phyloP scores from a whole-genome alignment of 1,140 invertebrate genomes.

The Drosophila trapezifrons region DNA sequence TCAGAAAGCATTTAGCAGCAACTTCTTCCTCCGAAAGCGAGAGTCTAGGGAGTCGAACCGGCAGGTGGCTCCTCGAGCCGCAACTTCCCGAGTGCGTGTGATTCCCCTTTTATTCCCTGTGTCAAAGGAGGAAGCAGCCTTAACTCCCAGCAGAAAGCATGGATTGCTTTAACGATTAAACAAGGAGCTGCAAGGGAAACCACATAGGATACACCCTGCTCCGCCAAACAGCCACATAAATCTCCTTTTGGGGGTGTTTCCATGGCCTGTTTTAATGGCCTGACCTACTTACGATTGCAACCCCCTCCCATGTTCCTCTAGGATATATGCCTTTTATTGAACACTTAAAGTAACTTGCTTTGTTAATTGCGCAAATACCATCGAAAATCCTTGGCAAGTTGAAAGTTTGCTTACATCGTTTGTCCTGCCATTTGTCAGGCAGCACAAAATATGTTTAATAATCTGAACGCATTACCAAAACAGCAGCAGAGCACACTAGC shows the following conservation, averaged over 20 bases:
- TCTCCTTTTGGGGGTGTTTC: conserved; percentile 41
- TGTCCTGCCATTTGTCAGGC: conserved; percentile 57
- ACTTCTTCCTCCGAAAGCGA: conserved; percentile 61
- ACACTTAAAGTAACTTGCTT: conserved; percentile 58
- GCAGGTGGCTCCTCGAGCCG: conserved; percentile 55
- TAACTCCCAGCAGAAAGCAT: conserved; percentile 24
- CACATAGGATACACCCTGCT: conserved; percentile 39
- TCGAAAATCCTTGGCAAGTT: conserved; percentile 13
- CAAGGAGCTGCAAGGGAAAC: conserved; percentile 62
- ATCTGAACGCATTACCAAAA: conserved; percentile 75
- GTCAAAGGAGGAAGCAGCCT: conserved; percentile 51
- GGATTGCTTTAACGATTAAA: conserved; percentile 76
- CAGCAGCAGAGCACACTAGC: conserved; percentile 51
- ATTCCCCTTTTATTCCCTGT: conserved; percentile 26
- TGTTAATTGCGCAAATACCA: conserved; percentile 48
- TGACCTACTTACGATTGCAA: conserved; percentile 69
- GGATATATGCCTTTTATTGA: conserved; percentile 55
- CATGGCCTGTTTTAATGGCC: conserved; percentile 64
- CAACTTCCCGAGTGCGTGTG: conserved; percentile 27
- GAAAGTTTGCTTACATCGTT: conserved; percentile 23
- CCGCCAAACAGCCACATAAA: conserved; percentile 54
- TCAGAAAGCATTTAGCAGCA: conserved; percentile 83
- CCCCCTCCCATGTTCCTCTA: conserved; percentile 5
- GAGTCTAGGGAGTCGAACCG: conserved; percentile 30
- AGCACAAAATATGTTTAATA: conserved; percentile 78